Conservation (phyloP, 2,888 invertebrate genomes). For the Cetonia aurata region DNA sequence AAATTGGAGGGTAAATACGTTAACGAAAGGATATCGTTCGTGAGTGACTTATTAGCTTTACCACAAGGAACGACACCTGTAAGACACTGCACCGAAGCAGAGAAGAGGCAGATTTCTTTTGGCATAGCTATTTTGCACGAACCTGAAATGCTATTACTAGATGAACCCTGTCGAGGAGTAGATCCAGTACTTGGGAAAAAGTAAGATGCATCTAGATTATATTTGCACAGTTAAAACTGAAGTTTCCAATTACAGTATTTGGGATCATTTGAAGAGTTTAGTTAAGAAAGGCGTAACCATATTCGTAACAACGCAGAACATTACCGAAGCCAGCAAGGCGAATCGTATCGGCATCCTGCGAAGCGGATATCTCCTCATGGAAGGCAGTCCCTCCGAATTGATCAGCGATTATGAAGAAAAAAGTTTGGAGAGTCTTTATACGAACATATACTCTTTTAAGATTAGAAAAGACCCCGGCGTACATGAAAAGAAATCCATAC, state of each 20-base stretch:
- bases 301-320: constrained; percentile 48
- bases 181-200: constrained; percentile 88
- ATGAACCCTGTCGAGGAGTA: constrained; percentile 93
- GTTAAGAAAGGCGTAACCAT: constrained; percentile 45
- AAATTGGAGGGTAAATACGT: constrained; percentile 45
- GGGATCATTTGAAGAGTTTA: constrained; percentile 46
- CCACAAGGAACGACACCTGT: constrained; percentile 64
- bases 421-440: constrained; percentile 47
- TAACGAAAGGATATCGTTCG: constrained; percentile 43
- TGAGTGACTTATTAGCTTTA: constrained; percentile 45
- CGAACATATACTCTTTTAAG: constrained; percentile 43
- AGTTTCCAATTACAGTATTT: constrained; percentile 44
- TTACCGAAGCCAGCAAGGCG: constrained; percentile 48
- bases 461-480: constrained; percentile 23
- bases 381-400: constrained; percentile 47
- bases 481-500: constrained; percentile 40
- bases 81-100: constrained; percentile 85
- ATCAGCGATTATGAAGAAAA: constrained; percentile 43
- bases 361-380: constrained; percentile 46
- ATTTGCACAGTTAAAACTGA: neutral
- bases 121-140: constrained; percentile 90
- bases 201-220: constrained; percentile 63
- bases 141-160: constrained; percentile 88
- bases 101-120: constrained; percentile 88
- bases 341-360: constrained; percentile 49